Evolutionary conservation across 2,888 invertebrate species (phyloP).

Genomic region (Folsomia candida): DNA sequence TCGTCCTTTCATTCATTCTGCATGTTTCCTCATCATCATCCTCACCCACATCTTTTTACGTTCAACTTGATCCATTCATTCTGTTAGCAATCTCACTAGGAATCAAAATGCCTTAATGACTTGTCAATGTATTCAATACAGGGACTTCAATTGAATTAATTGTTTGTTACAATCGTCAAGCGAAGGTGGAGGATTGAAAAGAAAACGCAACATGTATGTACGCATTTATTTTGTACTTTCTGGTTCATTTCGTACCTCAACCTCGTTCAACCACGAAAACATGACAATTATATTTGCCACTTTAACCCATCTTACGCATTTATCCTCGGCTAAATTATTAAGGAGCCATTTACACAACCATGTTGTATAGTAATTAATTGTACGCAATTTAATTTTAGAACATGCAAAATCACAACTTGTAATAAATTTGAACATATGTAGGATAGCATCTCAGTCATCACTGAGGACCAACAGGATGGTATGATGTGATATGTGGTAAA

Average conservation of each 20-base stretch:
- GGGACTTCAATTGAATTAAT: not conserved
- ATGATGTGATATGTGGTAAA: too few relatives aligned
- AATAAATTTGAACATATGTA: too few relatives aligned
- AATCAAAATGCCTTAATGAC: not conserved
- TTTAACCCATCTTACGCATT: not conserved
- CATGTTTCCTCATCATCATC: not conserved
- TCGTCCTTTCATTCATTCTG: not conserved
- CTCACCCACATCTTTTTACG: conserved; percentile 15
- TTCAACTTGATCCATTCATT: not conserved
- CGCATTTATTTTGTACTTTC: not conserved
- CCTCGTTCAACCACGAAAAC: not conserved
- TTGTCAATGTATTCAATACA: not conserved
- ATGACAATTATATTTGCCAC: not conserved
- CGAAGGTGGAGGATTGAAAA: not conserved
- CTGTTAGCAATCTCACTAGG: not conserved
- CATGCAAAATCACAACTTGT: too few relatives aligned
- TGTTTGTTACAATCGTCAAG: too few relatives aligned
- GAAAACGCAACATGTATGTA: not conserved
- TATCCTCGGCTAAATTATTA: not conserved
- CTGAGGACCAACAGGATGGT: too few relatives aligned
- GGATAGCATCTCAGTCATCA: too few relatives aligned
- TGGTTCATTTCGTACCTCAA: not conserved
- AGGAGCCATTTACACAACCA: too few relatives aligned
- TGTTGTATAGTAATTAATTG: too few relatives aligned
- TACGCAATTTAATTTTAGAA: too few relatives aligned